Base-by-base conservation (phyloP, 1,140 invertebrate genomes). In the Habropoda laboriosa region DNA sequence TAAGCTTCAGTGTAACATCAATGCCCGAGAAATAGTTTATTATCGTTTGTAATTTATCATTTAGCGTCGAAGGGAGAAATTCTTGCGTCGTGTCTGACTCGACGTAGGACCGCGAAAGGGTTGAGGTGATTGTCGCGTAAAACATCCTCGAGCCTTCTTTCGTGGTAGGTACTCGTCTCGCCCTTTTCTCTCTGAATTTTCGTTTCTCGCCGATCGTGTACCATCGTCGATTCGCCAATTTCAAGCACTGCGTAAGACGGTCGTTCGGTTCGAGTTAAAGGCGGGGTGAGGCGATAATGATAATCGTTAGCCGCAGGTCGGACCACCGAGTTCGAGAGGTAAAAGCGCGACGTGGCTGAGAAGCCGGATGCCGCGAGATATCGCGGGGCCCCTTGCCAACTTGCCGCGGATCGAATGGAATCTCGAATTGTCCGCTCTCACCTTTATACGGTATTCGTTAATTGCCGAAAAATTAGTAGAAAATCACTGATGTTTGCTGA, bases 201-300 rank as follows among this genome's bases (percentile, higher is more conserved):
- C 45, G 30, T 24, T 16, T 16, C 13, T 45, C 18, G 13, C 38
- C 4, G 38, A 18, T 12, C 76, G 63, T 64, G 40, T 75, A 68
- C 57, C 64, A 38, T 49, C 42, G 6, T 32, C n/a, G n/a, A n/a
- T n/a, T n/a, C 66, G 75, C 47, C 78, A 73, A 86, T 88, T 86
- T 83, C 57, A 82, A 81, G 67, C 45, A 79, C 82, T 87, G 86
- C 81, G 81, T 86, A 88, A 87, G 83, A 82, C 67, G 53, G 81
- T 80, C 83, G 77, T 66, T 83, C 45, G 76, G 57, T n/a, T n/a
- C 64, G 71, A 74, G 57, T 76, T 82, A 85, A 77, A 81, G 67
- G 79, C 75, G 79, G n/a, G n/a, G 71, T 73, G 55, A 81, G 49
- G 60, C 77, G 83, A 87, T 87, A 87, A 86, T 81, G 79, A 87